Percentiles rank a stretch among this genome's conserved stretches.
Conservation (phyloP, 2,113 vertebrate species). For the Calonectris borealis region DNA sequence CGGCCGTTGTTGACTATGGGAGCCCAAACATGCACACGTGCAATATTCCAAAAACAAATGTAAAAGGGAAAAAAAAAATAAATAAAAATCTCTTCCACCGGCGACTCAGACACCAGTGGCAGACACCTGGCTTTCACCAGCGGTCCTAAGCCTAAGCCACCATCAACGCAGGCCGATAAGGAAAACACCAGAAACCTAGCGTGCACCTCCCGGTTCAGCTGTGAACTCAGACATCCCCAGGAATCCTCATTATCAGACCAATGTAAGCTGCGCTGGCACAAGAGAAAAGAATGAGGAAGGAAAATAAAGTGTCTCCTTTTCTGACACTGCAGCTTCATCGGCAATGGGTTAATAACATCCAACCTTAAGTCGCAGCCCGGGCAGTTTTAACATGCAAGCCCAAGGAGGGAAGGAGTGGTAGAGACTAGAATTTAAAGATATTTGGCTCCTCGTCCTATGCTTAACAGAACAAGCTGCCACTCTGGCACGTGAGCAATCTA, state of each 20-base stretch:
- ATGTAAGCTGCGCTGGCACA: neutral
- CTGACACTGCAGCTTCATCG: neutral
- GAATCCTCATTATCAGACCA: neutral
- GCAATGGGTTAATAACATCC: neutral
- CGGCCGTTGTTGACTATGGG: rapidly evolving
- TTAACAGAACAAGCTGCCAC: neutral
- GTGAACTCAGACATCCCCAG: neutral
- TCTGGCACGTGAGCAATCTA: neutral
- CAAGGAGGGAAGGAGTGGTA: neutral
- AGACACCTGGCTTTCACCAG: neutral
- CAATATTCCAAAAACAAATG: neutral
- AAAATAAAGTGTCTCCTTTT: neutral
- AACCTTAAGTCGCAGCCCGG: neutral
- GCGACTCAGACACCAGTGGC: rapidly evolving
- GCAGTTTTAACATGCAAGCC: neutral
- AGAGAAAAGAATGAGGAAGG: neutral
- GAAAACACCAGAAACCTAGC: neutral
- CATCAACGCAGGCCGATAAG: neutral
- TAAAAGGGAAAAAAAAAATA: neutral
- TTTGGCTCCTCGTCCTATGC: neutral
- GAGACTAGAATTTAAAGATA: neutral
- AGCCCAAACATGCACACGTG: neutral
- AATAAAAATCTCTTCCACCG: neutral
- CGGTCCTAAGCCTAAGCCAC: rapidly evolving
- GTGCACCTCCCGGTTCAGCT: neutral